Conservation (phyloP, 2,113 vertebrate genomes). For the Agapornis roseicollis region DNA sequence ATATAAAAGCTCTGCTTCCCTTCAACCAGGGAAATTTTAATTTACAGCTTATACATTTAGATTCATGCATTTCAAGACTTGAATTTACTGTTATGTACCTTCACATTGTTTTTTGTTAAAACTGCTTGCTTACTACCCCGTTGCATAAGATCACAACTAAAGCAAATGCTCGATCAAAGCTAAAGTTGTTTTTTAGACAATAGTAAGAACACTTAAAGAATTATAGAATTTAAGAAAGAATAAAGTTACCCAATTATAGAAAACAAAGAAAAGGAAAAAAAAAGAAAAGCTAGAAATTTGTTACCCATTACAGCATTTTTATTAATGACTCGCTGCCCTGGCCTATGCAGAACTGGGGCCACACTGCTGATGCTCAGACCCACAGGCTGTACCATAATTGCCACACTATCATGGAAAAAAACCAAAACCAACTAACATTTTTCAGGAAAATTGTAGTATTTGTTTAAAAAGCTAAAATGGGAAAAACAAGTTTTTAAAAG, state of each 20-base stretch:
- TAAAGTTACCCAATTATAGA: neutral
- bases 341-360: neutral
- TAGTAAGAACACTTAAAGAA: neutral
- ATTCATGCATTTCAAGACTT: neutral
- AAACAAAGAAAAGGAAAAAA: neutral
- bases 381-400: neutral
- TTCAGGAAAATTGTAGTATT: neutral
- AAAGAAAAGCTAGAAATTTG: neutral
- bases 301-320: neutral
- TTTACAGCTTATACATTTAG: neutral
- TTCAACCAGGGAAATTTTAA: neutral
- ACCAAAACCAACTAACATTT: neutral
- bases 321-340: neutral
- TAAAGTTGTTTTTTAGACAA: neutral
- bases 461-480: too few relatives aligned
- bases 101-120: neutral
- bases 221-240: neutral
- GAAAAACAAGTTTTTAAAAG: neutral
- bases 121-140: neutral
- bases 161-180: neutral
- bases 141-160: neutral
- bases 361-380: neutral
- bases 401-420: neutral
- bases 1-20: neutral
- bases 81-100: neutral